Evolutionary conservation across 2,113 vertebrate species (phyloP).

Genomic region (Lamprologus callipterus): DNA sequence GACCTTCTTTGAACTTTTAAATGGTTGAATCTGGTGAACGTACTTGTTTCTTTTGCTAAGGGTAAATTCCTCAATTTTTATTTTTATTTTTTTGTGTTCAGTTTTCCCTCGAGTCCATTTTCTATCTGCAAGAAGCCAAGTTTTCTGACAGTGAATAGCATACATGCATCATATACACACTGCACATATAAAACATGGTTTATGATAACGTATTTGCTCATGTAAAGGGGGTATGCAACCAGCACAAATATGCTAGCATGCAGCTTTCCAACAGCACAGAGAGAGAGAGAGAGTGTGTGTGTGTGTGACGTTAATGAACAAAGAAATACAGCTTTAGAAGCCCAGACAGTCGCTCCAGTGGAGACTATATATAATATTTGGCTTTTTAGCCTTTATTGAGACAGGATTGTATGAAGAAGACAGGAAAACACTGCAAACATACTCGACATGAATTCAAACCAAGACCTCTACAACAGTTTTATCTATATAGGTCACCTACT

Average conservation of each 20-base stretch:
- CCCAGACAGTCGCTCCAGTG: neutral
- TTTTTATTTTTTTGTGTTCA: neutral
- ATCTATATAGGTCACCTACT: neutral
- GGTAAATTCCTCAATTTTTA: neutral
- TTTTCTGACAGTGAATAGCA: neutral
- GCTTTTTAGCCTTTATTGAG: rapidly evolving
- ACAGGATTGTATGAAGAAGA: neutral
- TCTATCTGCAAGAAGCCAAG: neutral
- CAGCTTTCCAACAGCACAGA: neutral
- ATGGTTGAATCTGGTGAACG: neutral
- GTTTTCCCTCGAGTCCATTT: neutral
- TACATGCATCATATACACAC: neutral
- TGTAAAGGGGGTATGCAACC: rapidly evolving
- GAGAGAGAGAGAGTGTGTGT: neutral
- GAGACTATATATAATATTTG: neutral
- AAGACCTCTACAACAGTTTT: neutral
- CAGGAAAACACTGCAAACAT: neutral
- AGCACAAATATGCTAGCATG: neutral
- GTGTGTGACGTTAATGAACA: neutral
- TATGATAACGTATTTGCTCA: rapidly evolving
- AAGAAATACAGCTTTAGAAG: neutral
- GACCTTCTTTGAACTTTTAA: neutral
- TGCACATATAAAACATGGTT: neutral
- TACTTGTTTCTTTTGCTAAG: neutral
- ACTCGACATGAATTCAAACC: neutral